Percentiles rank a stretch among this genome's conserved stretches.
Conservation (phyloP, 2,113 vertebrate species). For the Misgurnus mizolepis region DNA sequence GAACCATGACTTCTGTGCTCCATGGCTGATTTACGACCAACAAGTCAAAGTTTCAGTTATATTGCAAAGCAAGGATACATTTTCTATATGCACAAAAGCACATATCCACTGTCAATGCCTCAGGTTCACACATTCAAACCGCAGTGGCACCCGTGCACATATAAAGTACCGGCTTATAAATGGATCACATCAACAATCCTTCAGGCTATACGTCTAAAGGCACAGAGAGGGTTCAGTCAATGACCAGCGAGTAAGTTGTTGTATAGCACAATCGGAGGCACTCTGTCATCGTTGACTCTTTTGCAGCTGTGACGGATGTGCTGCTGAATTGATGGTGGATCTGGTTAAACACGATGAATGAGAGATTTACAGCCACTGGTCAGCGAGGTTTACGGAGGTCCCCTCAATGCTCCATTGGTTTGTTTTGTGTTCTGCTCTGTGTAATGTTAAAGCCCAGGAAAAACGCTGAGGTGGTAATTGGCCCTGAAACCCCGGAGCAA, state of each 20-base stretch:
- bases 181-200: conserved; percentile 53
- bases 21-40: conserved; percentile 25
- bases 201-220: conserved; percentile 36
- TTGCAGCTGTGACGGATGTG: conserved; percentile 73
- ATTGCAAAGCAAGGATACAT: conserved; percentile 24
- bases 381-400: conserved; percentile 64
- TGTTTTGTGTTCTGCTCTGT: conserved; percentile 52
- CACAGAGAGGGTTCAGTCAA: conserved; percentile 41
- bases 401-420: conserved; percentile 48
- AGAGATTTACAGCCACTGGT: conserved; percentile 69
- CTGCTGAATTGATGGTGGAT: conserved; percentile 74
- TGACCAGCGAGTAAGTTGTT: conserved; percentile 72
- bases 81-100: conserved; percentile 28
- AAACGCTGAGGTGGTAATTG: conserved; percentile 56
- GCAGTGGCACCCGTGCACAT: conserved; percentile 30
- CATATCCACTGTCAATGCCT: conserved; percentile 33
- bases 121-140: conserved; percentile 29
- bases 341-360: conserved; percentile 76
- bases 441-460: conserved; percentile 51
- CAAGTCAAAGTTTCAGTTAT: conserved; percentile 29
- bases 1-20: conserved; percentile 17
- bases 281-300: conserved; percentile 66
- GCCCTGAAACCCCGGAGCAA: conserved; percentile 43
- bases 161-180: conserved; percentile 38
- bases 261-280: conserved; percentile 69